Evolutionary conservation across 2,113 vertebrate genomes (phyloP).

Genomic region (Rhinopomastus cyanomelas): DNA sequence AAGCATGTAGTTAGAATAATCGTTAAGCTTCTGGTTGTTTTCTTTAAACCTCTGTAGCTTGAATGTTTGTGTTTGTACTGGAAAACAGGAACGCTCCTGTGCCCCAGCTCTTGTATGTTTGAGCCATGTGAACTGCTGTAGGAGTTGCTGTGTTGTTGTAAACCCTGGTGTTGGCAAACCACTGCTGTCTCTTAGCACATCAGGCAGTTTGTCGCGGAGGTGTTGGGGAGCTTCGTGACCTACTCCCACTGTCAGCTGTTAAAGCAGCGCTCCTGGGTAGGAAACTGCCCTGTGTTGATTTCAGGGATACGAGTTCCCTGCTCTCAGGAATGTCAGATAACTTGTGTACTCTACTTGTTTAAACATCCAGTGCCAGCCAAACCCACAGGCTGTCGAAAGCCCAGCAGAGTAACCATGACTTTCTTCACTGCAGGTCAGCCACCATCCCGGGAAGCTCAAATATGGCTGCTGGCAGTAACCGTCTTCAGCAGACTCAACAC

Average conservation of each 20-base stretch:
- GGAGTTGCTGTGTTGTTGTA: not conserved
- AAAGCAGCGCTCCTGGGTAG: not conserved
- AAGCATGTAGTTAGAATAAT: not conserved
- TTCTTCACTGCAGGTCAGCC: slow-evolving; percentile 69
- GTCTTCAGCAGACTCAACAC: slow-evolving; percentile 80
- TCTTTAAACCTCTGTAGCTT: not conserved
- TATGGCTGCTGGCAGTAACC: slow-evolving; percentile 61
- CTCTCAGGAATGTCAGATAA: not conserved
- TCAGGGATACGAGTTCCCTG: not conserved
- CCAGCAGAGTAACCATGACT: not conserved
- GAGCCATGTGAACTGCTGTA: rapidly evolving
- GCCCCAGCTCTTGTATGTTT: not conserved
- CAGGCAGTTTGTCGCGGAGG: not conserved
- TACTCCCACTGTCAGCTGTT: not conserved
- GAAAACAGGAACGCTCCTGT: not conserved
- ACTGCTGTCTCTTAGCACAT: not conserved
- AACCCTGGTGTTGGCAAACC: too few species aligned
- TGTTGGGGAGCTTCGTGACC: not conserved
- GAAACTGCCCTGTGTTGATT: not conserved
- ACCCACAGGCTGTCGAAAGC: not conserved
- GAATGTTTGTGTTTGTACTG: not conserved
- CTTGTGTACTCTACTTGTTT: not conserved
- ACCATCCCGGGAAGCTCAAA: slow-evolving; percentile 28
- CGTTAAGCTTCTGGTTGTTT: not conserved
- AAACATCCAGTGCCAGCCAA: not conserved